Evolutionary conservation across 2,888 invertebrate species (phyloP).

Genomic region (Stratiomys singularior): DNA sequence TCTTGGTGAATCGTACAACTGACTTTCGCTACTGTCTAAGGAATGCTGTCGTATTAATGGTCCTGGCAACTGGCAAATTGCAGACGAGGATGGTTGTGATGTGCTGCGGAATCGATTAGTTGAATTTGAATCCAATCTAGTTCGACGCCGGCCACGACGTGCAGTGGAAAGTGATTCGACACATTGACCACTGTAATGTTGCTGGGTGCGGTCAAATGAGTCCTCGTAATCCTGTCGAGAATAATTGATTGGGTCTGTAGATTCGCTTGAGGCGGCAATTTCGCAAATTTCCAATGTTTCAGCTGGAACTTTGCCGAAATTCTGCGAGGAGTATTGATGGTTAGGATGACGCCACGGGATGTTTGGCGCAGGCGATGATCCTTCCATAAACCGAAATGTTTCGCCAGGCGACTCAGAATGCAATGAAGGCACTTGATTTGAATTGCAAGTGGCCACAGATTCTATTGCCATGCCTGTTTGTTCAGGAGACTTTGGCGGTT

Average conservation of each 20-base stretch:
- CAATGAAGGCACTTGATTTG: too few relatives aligned
- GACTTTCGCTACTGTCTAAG: conserved; percentile 51
- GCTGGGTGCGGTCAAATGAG: neutral
- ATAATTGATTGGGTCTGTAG: neutral
- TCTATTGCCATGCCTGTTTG: too few relatives aligned
- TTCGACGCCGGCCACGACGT: conserved; percentile 27
- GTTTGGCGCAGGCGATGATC: neutral
- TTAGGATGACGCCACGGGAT: neutral
- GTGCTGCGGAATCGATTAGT: conserved; percentile 41
- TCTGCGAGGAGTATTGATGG: neutral
- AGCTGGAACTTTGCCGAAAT: neutral
- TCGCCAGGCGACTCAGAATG: neutral
- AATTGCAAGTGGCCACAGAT: too few relatives aligned
- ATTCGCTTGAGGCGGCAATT: neutral
- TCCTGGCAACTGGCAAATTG: neutral
- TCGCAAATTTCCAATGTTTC: neutral
- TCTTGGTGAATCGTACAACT: conserved; percentile 45
- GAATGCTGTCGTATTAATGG: conserved; percentile 43
- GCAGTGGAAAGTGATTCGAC: neutral
- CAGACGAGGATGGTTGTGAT: conserved; percentile 37
- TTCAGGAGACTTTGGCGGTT: too few relatives aligned
- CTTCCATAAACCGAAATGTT: neutral
- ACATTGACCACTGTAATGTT: neutral
- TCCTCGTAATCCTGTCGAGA: neutral
- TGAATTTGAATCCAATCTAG: neutral